Evolutionary conservation across 2,888 invertebrate species (phyloP).

Genomic region (Aproaerema taeniolella): DNA sequence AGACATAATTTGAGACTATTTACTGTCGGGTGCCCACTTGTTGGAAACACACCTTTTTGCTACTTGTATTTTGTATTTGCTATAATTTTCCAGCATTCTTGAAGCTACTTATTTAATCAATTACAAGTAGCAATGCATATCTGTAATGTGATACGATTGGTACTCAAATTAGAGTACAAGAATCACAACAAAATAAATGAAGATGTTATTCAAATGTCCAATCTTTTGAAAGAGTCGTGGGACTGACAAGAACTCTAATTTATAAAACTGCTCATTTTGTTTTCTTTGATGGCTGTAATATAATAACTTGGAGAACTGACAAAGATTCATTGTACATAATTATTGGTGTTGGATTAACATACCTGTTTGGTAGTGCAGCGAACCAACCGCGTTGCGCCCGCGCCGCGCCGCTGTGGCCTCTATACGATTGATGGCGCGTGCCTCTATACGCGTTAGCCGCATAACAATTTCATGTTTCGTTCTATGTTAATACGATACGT

Average conservation of each 20-base stretch:
- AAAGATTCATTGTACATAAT: constrained; percentile 23
- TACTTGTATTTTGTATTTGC: constrained; percentile 14
- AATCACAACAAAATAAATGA: no score
- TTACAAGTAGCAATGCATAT: no score
- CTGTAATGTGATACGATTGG: no score
- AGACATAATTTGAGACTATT: constrained; percentile 25
- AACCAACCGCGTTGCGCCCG: constrained; percentile 24
- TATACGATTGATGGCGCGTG: constrained; percentile 50
- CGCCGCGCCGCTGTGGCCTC: constrained; percentile 34
- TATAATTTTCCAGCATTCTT: no score
- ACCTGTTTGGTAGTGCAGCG: constrained; percentile 9
- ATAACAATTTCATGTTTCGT: constrained; percentile 41
- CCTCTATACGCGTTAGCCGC: constrained; percentile 45
- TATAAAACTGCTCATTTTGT: background rate
- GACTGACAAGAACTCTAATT: background rate
- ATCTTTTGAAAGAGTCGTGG: no score
- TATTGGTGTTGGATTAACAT: constrained; percentile 26
- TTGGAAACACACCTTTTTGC: constrained; percentile 15
- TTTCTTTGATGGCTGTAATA: background rate
- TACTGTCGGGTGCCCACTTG: constrained; percentile 19
- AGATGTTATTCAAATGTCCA: no score
- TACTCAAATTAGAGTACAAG: no score
- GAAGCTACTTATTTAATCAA: no score
- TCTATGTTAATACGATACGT: constrained; percentile 13
- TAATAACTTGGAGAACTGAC: constrained; percentile 4